Percentiles rank a stretch among this genome's conserved stretches.
Conservation (phyloP, 2,888 invertebrate species). For the Byasa hedistus region DNA sequence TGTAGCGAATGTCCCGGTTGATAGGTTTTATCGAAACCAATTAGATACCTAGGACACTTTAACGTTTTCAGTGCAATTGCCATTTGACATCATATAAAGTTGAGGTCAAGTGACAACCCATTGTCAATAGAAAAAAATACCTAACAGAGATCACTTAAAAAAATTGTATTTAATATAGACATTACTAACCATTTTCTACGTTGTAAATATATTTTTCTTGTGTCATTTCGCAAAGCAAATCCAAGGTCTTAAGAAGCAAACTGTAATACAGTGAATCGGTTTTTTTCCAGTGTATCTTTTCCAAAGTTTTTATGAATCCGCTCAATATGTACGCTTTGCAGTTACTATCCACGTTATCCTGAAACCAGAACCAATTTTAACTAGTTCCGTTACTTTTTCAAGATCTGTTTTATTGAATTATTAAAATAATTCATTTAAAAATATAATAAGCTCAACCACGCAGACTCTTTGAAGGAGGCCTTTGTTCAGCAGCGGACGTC, state of each 20-base stretch:
- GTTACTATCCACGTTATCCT: constrained; percentile 92
- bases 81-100: too few species aligned
- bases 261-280: constrained; percentile 83
- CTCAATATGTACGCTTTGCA: constrained; percentile 90
- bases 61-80: too few species aligned
- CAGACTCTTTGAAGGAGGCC: too few species aligned
- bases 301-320: constrained; percentile 89
- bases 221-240: constrained; percentile 87
- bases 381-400: too few species aligned
- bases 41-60: too few species aligned
- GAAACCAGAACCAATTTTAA: constrained; percentile 33
- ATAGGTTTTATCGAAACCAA: too few species aligned
- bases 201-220: constrained; percentile 93
- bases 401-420: too few species aligned
- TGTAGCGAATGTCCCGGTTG: neutral
- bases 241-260: constrained; percentile 87
- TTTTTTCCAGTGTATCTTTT: constrained; percentile 85
- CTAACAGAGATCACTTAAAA: too few species aligned
- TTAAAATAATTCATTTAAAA: too few species aligned
- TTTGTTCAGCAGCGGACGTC: neutral
- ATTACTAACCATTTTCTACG: constrained; percentile 84
- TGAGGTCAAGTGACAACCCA: too few species aligned
- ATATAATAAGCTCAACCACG: too few species aligned
- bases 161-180: neutral
- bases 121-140: too few species aligned